phyloP scores from a whole-genome alignment of 2,888 invertebrate species.

The Pristionchus japonicus region DNA sequence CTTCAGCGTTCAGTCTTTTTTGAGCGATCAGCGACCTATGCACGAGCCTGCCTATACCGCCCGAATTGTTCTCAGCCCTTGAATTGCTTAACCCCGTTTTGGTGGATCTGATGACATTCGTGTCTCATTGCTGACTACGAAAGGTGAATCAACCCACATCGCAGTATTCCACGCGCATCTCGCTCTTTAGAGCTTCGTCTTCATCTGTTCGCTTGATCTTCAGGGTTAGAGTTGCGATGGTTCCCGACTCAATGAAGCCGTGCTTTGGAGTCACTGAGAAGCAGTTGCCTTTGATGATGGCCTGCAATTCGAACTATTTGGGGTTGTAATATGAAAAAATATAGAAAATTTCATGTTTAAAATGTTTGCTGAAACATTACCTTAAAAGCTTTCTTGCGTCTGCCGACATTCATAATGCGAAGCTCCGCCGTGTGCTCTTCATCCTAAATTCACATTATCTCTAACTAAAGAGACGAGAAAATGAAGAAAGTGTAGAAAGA shows the following conservation, averaged over 20 bases:
- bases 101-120: too few species aligned
- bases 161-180: background rate
- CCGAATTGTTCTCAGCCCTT: too few species aligned
- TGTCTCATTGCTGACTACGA: too few species aligned
- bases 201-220: background rate
- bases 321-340: too few species aligned
- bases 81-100: background rate
- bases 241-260: background rate
- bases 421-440: background rate
- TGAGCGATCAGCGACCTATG: too few species aligned
- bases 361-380: background rate
- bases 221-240: background rate
- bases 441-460: too few species aligned
- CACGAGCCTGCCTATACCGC: too few species aligned
- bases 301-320: background rate
- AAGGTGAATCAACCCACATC: background rate
- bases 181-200: background rate
- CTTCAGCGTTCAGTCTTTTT: too few species aligned
- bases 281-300: background rate
- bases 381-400: background rate
- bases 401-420: background rate
- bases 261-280: background rate
- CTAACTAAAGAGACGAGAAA: too few species aligned
- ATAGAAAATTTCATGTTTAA: too few species aligned
- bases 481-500: too few species aligned